Conservation (phyloP, 2,113 vertebrate genomes). For the Macaca mulatta region DNA sequence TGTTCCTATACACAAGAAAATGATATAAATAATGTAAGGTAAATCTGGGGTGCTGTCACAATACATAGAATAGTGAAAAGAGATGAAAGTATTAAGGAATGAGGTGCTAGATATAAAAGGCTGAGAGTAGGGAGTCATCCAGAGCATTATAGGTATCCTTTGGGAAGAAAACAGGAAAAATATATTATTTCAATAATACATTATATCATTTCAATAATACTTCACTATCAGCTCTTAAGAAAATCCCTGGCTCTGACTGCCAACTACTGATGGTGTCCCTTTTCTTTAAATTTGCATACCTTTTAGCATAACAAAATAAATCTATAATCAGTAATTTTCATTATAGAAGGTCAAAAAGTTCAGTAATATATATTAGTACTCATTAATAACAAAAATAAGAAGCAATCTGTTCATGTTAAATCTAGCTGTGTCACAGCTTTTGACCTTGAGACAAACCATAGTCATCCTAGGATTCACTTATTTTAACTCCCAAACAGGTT, state of each 20-base stretch:
- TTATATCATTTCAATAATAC: too few species aligned
- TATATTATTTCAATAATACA: neutral
- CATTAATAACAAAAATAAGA: neutral
- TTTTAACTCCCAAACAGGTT: neutral
- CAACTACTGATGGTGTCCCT: neutral
- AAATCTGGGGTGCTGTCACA: neutral
- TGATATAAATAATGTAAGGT: neutral
- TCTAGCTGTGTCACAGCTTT: neutral
- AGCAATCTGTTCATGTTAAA: neutral
- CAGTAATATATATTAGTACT: neutral
- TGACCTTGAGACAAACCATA: neutral
- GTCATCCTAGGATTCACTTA: neutral
- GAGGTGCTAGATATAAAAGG: neutral
- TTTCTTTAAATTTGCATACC: neutral
- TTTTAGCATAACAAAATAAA: neutral
- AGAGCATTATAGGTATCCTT: neutral
- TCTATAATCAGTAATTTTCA: neutral
- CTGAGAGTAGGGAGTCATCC: neutral
- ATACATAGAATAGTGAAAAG: neutral
- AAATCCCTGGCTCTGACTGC: neutral
- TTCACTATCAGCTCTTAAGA: neutral
- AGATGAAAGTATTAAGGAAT: rapidly evolving
- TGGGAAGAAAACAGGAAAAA: neutral
- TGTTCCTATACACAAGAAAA: neutral
- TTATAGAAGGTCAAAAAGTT: neutral